A percentile compares a stretch with the other conserved stretches of the same genome.
These are phyloP conservation scores for Glossosoma conforme DNA, from an alignment of 1,140 invertebrate species.

Conservation along the genomic window DNA sequence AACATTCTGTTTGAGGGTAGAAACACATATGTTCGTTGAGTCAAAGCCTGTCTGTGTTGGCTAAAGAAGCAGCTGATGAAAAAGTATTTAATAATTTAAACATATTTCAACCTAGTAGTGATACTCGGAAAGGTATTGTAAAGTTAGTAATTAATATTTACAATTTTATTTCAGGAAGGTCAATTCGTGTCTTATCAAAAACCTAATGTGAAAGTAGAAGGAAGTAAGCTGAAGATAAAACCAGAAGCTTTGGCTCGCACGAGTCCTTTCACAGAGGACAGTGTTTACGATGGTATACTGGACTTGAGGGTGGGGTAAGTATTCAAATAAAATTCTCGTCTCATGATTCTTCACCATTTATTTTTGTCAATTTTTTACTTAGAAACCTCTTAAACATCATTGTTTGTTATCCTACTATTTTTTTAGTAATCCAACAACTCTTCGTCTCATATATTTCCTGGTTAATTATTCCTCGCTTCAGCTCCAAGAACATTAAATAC, in stretches of 20 bases:
- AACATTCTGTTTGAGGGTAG: not conserved
- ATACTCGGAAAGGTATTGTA: not conserved
- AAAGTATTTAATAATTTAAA: not conserved
- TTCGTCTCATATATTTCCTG: no score
- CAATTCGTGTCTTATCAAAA: slow-evolving; percentile 34
- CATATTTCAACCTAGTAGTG: no score
- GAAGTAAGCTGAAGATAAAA: slow-evolving; percentile 7
- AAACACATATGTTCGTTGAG: not conserved
- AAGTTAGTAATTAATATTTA: slow-evolving; percentile 17
- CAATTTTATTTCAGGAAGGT: slow-evolving; percentile 30
- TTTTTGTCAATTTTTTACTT: no score
- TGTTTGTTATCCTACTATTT: no score
- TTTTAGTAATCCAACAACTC: no score
- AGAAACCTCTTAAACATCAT: no score
- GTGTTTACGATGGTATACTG: not conserved
- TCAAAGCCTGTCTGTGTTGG: not conserved
- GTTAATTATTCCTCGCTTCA: no score
- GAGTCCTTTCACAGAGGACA: no score
- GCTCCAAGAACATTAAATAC: no score
- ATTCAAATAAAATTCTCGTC: no score
- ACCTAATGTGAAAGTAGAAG: slow-evolving; percentile 1
- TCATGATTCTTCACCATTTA: no score
- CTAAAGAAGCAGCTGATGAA: not conserved
- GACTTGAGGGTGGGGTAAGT: slow-evolving; percentile 16
- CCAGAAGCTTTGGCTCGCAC: no score